phyloP scores from a whole-genome alignment of 2,888 invertebrate genomes.

The Vesta saturnalis region DNA sequence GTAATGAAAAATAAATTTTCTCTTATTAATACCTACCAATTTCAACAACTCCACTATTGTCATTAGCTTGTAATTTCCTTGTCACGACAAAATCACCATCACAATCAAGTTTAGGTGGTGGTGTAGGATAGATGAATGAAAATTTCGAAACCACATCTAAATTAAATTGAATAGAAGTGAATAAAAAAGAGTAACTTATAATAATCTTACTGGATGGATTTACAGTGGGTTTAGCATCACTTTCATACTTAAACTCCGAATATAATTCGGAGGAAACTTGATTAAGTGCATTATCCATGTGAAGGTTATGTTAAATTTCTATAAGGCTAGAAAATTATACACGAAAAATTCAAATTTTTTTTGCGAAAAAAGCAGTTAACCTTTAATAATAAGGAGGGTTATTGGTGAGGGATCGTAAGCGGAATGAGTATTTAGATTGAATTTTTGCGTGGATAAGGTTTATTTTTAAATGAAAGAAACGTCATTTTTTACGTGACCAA shows the following conservation, averaged over 20 bases:
- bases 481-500: constrained; percentile 62
- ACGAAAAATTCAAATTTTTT: background rate
- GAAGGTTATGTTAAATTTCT: background rate
- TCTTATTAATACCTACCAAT: constrained; percentile 66
- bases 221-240: constrained; percentile 57
- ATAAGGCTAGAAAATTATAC: background rate
- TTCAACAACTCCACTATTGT: constrained; percentile 64
- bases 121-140: constrained; percentile 68
- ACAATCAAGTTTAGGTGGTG: constrained; percentile 64
- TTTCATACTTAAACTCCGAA: constrained; percentile 72
- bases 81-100: constrained; percentile 77
- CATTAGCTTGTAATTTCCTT: constrained; percentile 52
- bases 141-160: constrained; percentile 79
- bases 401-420: too few species aligned
- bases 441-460: background rate
- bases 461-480: constrained; percentile 25
- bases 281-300: background rate
- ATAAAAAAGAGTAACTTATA: background rate
- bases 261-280: constrained; percentile 78
- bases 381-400: too few species aligned
- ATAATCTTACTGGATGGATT: constrained; percentile 58
- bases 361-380: background rate
- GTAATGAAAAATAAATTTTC: too few species aligned
- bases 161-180: constrained; percentile 49
- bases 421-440: background rate